Percentiles rank a stretch among this genome's conserved stretches.
These are phyloP conservation scores for Alligator sinensis DNA, from an alignment of 2,113 vertebrate genomes.

Conservation along the genomic window DNA sequence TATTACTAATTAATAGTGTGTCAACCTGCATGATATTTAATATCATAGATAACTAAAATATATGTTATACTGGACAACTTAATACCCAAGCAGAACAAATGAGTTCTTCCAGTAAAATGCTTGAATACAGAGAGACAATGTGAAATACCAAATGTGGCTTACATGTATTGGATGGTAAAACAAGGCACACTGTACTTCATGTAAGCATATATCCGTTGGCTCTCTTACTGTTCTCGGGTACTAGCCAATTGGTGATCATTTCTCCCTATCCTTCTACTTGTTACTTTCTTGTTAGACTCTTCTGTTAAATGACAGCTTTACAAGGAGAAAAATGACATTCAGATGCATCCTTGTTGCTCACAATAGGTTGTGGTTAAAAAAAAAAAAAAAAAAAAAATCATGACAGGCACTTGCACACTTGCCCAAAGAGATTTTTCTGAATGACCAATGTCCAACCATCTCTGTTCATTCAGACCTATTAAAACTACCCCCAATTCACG, in stretches of 20 bases:
- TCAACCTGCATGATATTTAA: no score
- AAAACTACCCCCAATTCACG: background rate
- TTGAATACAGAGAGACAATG: no score
- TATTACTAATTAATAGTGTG: no score
- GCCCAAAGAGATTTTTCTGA: background rate
- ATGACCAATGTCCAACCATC: background rate
- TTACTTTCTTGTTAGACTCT: background rate
- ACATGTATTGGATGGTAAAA: background rate
- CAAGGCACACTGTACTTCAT: background rate
- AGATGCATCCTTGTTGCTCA: background rate
- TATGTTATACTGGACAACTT: no score
- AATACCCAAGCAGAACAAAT: no score
- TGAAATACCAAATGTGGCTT: background rate
- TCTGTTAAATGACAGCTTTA: background rate
- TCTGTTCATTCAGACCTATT: background rate
- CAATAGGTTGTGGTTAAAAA: background rate
- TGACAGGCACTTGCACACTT: background rate
- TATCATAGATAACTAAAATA: no score
- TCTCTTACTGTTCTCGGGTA: no score
- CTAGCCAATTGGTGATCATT: background rate
- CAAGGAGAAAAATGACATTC: background rate
- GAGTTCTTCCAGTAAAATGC: no score
- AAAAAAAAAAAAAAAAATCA: rapidly evolving
- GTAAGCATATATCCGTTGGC: background rate
- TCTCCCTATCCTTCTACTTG: background rate